phyloP scores from a whole-genome alignment of 2,113 vertebrate genomes.

The Aspidoscelis tigris region DNA sequence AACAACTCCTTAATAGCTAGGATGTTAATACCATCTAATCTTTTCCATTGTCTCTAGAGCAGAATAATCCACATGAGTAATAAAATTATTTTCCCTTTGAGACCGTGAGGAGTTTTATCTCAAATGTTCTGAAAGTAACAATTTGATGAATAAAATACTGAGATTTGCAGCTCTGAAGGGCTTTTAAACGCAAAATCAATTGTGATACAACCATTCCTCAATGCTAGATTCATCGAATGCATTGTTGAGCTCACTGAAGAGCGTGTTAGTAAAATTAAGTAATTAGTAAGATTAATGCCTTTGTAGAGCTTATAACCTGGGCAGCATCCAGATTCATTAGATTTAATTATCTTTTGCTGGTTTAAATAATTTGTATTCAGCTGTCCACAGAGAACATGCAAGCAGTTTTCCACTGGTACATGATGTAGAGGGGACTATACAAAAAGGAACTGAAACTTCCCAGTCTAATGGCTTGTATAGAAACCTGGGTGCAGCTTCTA shows the following conservation, averaged over 20 bases:
- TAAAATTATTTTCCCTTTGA: slow-evolving; percentile 24
- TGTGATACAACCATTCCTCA: slow-evolving; percentile 45
- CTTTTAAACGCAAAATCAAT: slow-evolving; percentile 51
- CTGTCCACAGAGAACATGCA: slow-evolving; percentile 37
- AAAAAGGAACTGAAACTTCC: background rate
- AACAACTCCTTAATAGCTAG: slow-evolving; percentile 23
- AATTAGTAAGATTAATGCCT: slow-evolving; percentile 68
- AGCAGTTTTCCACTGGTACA: background rate
- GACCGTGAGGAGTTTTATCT: slow-evolving; percentile 36
- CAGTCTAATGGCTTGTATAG: background rate
- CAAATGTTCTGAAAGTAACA: slow-evolving; percentile 36
- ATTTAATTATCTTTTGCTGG: slow-evolving; percentile 65
- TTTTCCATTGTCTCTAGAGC: slow-evolving; percentile 14
- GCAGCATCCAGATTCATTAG: slow-evolving; percentile 64
- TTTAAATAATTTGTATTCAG: slow-evolving; percentile 57
- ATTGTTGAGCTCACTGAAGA: slow-evolving; percentile 56
- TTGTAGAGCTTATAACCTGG: slow-evolving; percentile 58
- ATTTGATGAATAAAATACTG: slow-evolving; percentile 61
- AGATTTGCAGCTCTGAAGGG: slow-evolving; percentile 39
- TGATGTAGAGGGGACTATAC: background rate
- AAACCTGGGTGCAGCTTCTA: background rate
- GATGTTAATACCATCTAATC: background rate
- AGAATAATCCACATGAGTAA: slow-evolving; percentile 27
- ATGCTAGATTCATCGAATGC: background rate
- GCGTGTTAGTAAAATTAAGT: slow-evolving; percentile 60